Evolutionary conservation across 2,113 vertebrate species (phyloP).

Genomic region (Numenius arquata): DNA sequence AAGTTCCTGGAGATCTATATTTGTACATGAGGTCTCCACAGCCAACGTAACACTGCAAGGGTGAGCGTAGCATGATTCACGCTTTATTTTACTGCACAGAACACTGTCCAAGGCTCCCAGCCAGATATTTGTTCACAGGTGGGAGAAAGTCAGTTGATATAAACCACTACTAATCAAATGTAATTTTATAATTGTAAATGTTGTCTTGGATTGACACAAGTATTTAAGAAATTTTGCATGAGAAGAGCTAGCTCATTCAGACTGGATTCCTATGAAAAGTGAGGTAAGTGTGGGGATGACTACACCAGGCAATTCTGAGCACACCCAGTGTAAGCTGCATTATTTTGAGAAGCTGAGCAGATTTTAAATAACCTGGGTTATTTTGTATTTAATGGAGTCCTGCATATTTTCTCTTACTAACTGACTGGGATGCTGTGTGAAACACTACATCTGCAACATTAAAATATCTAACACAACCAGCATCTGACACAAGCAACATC

Average conservation of each 20-base stretch:
- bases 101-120: background rate
- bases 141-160: background rate
- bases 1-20: background rate
- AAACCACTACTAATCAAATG: background rate
- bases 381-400: background rate
- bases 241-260: background rate
- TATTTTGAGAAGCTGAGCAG: background rate
- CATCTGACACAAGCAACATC: background rate
- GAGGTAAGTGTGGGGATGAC: background rate
- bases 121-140: background rate
- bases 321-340: background rate
- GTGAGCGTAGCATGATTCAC: background rate
- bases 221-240: background rate
- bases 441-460: background rate
- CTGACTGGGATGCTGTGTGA: background rate
- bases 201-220: background rate
- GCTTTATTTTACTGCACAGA: background rate
- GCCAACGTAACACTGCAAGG: accelerated
- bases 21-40: background rate
- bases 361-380: background rate
- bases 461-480: background rate
- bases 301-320: background rate
- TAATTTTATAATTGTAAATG: background rate
- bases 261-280: background rate
- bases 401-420: background rate